phyloP scores from a whole-genome alignment of 2,888 invertebrate species.

The Mechanitis mazaeus region DNA sequence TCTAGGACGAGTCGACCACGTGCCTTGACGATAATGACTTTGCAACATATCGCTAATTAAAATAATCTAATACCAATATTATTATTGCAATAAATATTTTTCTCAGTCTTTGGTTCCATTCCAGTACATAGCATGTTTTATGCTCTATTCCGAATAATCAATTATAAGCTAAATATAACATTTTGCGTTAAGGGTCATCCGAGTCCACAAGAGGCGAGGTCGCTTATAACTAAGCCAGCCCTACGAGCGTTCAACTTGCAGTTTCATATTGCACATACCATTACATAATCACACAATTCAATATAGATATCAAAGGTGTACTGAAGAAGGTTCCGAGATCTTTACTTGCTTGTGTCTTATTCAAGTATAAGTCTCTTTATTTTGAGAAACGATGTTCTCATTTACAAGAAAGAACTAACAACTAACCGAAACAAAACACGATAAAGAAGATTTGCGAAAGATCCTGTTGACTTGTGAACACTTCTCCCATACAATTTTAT shows the following conservation, averaged over 20 bases:
- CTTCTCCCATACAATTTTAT: too few species aligned
- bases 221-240: slow-evolving; percentile 7
- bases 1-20: slow-evolving; percentile 1
- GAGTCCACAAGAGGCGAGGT: slow-evolving; percentile 6
- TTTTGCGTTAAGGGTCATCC: slow-evolving; percentile 38
- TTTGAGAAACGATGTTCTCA: too few species aligned
- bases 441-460: too few species aligned
- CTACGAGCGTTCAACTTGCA: slow-evolving; percentile 22
- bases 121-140: slow-evolving; percentile 56
- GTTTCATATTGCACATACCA: slow-evolving; percentile 58
- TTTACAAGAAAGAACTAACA: too few species aligned
- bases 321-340: neutral
- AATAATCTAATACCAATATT: slow-evolving; percentile 63
- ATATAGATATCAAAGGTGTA: slow-evolving; percentile 47
- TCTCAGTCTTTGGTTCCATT: slow-evolving; percentile 70
- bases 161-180: slow-evolving; percentile 37
- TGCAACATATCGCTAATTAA: slow-evolving; percentile 35
- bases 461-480: too few species aligned
- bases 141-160: slow-evolving; percentile 44
- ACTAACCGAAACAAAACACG: too few species aligned
- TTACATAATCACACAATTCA: slow-evolving; percentile 63
- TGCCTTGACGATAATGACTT: slow-evolving; percentile 14
- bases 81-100: slow-evolving; percentile 60
- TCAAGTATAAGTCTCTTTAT: too few species aligned
- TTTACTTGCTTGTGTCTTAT: neutral